Evolutionary conservation across 2,888 invertebrate species (phyloP), one percentile per base, ranked within the genome.

Genomic region (Mimachlamys varia): DNA sequence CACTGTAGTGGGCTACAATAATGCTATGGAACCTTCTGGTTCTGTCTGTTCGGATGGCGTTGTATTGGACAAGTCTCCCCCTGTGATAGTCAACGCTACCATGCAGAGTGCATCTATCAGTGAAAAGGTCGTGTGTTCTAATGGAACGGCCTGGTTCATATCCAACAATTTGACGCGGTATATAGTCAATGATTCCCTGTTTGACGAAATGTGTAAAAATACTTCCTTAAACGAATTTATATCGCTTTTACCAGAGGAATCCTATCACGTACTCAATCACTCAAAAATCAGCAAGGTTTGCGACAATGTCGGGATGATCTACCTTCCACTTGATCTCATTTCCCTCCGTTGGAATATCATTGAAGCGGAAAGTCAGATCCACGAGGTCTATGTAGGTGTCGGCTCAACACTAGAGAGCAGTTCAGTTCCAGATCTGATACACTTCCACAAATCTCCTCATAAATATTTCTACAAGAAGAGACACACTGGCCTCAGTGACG

Each of bases 31-130:
- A 38, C 91, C 93, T 19, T 94, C 94, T 22, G 91, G 90, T 17
- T 93, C 94, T 15, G 94, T 94, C 17, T 95, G 95, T 92, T 95
- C 94, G 53, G 94, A 95, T 90, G 95, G 95, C 44, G 93, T 95
- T 19, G 90, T 91, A 2, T 87, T 92, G 17, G 95, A 95, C 91
- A 89, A 53, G 7, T 91, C 93, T 13, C 90, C 93, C 17, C 94
- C 94, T 5, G 38, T 50, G 0, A 87, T 94, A 4, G 22, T 38
- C 15, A 92, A 94, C 88, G 44, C 94, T 22, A 38, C 89, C 49
- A 19, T 94, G 3, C 22, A 92, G 44, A 89, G 93, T 55, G 92
- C 92, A 2, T 88, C 88, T 76, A 90, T 91, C 55, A 88, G 38
- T 0, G 92, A 92, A 27, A 89, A 90, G 15, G 44, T 94, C 19